Evolutionary conservation across 2,113 vertebrate genomes (phyloP).

Genomic region (Dissostichus mawsoni): DNA sequence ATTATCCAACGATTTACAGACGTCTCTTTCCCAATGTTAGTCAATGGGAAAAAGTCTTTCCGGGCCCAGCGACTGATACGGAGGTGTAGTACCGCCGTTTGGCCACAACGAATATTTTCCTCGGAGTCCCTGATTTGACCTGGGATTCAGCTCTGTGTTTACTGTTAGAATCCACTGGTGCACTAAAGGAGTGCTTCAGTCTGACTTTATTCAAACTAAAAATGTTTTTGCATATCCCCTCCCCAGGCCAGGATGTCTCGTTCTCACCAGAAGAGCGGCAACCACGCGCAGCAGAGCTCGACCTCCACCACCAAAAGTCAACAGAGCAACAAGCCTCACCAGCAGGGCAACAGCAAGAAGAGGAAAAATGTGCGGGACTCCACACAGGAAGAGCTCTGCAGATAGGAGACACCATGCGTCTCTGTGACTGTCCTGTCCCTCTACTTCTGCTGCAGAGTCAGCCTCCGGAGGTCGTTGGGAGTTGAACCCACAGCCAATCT

Average conservation of each 20-base stretch:
- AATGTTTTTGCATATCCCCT: slow-evolving; percentile 39
- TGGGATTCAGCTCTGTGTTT: too few species aligned
- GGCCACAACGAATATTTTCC: too few species aligned
- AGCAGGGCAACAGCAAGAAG: slow-evolving; percentile 93
- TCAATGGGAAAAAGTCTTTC: too few species aligned
- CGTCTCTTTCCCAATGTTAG: too few species aligned
- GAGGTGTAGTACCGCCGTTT: too few species aligned
- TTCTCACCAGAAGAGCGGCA: slow-evolving; percentile 90
- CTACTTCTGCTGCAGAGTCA: slow-evolving; percentile 65
- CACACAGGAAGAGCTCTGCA: slow-evolving; percentile 92
- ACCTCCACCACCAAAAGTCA: slow-evolving; percentile 88
- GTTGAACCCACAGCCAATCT: slow-evolving; percentile 51
- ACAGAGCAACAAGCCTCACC: slow-evolving; percentile 91
- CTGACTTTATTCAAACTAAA: neutral
- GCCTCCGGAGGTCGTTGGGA: slow-evolving; percentile 67
- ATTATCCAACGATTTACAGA: too few species aligned
- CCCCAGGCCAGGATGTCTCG: slow-evolving; percentile 89
- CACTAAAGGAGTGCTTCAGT: neutral
- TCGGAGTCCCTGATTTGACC: too few species aligned
- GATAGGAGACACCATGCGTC: slow-evolving; percentile 85
- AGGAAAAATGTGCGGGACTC: slow-evolving; percentile 95
- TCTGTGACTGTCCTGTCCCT: slow-evolving; percentile 56
- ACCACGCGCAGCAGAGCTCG: slow-evolving; percentile 89
- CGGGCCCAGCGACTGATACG: too few species aligned
- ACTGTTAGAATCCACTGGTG: too few species aligned